Percentiles rank a stretch among this genome's conserved stretches.
Evolutionary conservation across 2,888 invertebrate genomes (phyloP).

Genomic region (Oxystoma pomonae): DNA sequence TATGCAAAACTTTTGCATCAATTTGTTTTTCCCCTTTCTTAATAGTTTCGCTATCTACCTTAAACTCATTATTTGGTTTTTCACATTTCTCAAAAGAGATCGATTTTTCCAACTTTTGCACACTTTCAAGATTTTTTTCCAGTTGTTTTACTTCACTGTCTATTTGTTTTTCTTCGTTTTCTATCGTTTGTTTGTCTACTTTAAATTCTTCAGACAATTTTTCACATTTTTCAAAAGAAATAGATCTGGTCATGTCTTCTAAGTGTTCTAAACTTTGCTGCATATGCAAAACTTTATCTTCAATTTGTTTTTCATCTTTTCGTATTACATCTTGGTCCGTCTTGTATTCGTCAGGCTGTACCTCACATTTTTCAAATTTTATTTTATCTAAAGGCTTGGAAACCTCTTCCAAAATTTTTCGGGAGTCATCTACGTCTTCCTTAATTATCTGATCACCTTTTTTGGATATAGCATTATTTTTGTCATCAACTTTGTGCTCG

Average conservation of each 20-base stretch:
- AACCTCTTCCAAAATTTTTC: constrained; percentile 11
- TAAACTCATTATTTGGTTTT: constrained; percentile 16
- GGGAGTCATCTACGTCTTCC: neutral
- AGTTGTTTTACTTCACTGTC: constrained; percentile 17
- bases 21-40: constrained; percentile 27
- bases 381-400: no score
- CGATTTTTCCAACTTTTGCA: constrained; percentile 14
- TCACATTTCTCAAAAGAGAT: constrained; percentile 25
- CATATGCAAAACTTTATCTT: constrained; percentile 10
- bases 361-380: constrained; percentile 5
- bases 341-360: neutral
- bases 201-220: neutral
- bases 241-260: constrained; percentile 7
- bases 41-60: constrained; percentile 9
- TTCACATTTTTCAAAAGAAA: constrained; percentile 16
- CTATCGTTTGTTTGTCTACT: constrained; percentile 6
- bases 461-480: no score
- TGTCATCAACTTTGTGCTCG: constrained; percentile 4
- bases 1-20: constrained; percentile 21
- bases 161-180: constrained; percentile 14
- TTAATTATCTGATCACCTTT: constrained; percentile 1
- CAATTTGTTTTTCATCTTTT: constrained; percentile 27
- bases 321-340: constrained; percentile 8
- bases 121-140: constrained; percentile 14
- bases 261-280: constrained; percentile 14